Base-by-base conservation (phyloP, 2,113 vertebrate genomes). In the Dromaius novaehollandiae region DNA sequence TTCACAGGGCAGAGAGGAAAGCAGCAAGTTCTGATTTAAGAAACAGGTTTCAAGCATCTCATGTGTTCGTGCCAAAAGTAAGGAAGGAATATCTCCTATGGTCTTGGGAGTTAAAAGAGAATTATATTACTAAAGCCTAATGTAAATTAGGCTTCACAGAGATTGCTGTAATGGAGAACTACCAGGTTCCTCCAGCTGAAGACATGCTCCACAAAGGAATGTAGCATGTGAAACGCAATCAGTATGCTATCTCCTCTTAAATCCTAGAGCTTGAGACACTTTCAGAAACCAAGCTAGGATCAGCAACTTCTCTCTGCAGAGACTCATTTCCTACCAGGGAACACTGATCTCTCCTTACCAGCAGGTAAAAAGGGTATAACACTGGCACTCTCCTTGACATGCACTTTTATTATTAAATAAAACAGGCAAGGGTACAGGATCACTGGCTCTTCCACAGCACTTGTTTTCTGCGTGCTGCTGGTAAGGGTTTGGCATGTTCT, bases 211-310 rank as follows among this genome's bases (percentile, higher is more conserved):
- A 73, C 25, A 84, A 93, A 91, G 60, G 74, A 94, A 92, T 44
- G 56, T 53, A 84, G 6, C 80, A 89, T 70, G 28, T 63, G 65
- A 92, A 96, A 84, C 56, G 84, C 46, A 90, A 94, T 90, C 77
- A 84, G 71, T 94, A 93, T 89, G 93, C 80, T 51, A 73, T 79
- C 77, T 88, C 88, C 71, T 74, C 74, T 87, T 92, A 93, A 92
- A 87, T 94, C 74, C 74, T 90, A 78, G 90, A 78, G 51, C 86
- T 93, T 9, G 3, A 79, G 83, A 73, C 64, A 73, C 56, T 90
- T 88, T 93, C 74, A 93, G 92, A 93, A 95, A 95, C 90, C 88
- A 89, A 32, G 76, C 80, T 84, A 84, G 53, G 74, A 82, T 87
- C 66, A 79, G 42, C 32, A 64, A 20, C 15, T 78, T 93, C 11